phyloP scores from a whole-genome alignment of 2,113 vertebrate genomes.

The Ochotona princeps region DNA sequence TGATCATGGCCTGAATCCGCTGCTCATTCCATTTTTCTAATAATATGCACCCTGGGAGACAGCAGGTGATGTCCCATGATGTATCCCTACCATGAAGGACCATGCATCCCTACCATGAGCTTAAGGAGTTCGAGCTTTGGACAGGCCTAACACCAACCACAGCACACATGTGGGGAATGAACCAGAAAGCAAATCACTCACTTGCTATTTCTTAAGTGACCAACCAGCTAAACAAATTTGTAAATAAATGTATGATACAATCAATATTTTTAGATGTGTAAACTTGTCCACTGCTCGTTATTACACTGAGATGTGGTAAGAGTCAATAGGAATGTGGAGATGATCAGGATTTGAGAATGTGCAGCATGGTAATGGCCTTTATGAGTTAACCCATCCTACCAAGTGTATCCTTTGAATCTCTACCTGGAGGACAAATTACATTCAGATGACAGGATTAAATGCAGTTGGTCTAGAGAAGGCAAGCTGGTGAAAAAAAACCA shows the following conservation, averaged over 20 bases:
- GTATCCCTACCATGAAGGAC: too few species aligned
- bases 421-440: background rate
- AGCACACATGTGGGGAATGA: too few species aligned
- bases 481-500: background rate
- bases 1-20: too few species aligned
- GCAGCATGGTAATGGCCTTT: rapidly evolving
- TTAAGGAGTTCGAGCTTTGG: too few species aligned
- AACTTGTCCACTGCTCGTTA: background rate
- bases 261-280: background rate
- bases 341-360: background rate
- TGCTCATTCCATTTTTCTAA: too few species aligned
- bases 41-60: too few species aligned
- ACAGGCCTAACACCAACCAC: too few species aligned
- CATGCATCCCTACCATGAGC: too few species aligned
- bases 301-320: background rate
- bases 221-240: too few species aligned
- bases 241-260: background rate
- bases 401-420: background rate
- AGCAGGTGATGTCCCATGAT: too few species aligned
- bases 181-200: too few species aligned
- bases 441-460: background rate
- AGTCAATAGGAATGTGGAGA: background rate
- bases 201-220: too few species aligned
- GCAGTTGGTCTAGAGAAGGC: background rate
- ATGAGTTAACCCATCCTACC: background rate